phyloP scores from a whole-genome alignment of 2,113 vertebrate genomes.

The Gila orcuttii region DNA sequence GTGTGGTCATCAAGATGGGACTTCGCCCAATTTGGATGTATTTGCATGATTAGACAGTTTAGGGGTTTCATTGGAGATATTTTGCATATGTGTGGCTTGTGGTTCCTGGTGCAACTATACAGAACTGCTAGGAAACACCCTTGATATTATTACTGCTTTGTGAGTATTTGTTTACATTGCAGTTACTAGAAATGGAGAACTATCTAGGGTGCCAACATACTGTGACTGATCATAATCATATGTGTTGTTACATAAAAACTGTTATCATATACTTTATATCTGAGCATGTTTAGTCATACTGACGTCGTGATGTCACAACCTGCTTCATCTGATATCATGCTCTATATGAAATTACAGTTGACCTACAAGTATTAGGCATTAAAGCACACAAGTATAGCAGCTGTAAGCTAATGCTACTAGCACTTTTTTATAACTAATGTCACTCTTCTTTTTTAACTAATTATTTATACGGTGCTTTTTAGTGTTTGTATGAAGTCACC shows the following conservation, averaged over 20 bases:
- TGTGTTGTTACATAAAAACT: not conserved
- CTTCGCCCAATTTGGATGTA: conserved; percentile 15
- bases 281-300: not conserved
- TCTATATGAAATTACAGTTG: not conserved
- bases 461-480: not conserved
- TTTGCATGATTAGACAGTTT: conserved; percentile 50
- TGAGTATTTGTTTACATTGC: not conserved
- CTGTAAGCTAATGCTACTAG: not conserved
- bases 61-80: conserved; percentile 2
- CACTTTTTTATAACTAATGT: not conserved
- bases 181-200: conserved; percentile 2
- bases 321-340: not conserved
- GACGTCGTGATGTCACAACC: not conserved
- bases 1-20: conserved; percentile 43
- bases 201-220: not conserved
- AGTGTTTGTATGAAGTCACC: not conserved
- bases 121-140: conserved; percentile 3
- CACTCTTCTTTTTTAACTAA: not conserved
- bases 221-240: not conserved
- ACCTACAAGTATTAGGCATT: not conserved
- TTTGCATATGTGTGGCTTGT: not conserved
- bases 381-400: not conserved
- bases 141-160: not conserved
- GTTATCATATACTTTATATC: not conserved
- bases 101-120: not conserved